Evolutionary conservation across 2,888 invertebrate species (phyloP).

Genomic region (Siphonodentalium dalli): DNA sequence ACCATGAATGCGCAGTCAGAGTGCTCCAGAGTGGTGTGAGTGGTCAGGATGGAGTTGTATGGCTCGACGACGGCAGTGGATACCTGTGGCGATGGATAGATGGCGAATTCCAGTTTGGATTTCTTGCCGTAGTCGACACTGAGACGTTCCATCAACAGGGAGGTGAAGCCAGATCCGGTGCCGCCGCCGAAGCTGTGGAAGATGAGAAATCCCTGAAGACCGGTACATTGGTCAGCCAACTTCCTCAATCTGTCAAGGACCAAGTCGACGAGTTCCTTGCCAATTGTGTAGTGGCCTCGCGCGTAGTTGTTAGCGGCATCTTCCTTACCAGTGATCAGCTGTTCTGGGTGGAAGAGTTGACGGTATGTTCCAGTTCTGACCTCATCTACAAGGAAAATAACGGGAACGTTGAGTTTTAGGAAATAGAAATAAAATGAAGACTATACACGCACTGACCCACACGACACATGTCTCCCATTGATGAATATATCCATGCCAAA

Average conservation of each 20-base stretch:
- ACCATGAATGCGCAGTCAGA: slow-evolving; percentile 81
- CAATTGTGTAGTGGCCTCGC: slow-evolving; percentile 95
- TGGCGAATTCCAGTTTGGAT: slow-evolving; percentile 71
- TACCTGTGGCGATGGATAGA: slow-evolving; percentile 88
- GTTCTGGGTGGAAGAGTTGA: slow-evolving; percentile 95
- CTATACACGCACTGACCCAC: no score
- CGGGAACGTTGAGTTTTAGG: no score
- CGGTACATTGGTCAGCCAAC: slow-evolving; percentile 59
- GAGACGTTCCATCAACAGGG: slow-evolving; percentile 53
- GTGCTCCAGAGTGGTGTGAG: slow-evolving; percentile 14
- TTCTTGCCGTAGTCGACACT: slow-evolving; percentile 51
- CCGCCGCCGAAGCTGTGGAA: slow-evolving; percentile 82
- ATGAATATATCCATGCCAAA: no score
- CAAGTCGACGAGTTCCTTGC: slow-evolving; percentile 77
- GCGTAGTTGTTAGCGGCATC: slow-evolving; percentile 98
- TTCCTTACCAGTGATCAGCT: slow-evolving; percentile 94
- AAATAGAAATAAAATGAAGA: no score
- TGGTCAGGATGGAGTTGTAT: slow-evolving; percentile 16
- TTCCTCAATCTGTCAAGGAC: slow-evolving; percentile 64
- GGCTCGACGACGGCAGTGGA: slow-evolving; percentile 14
- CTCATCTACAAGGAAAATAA: slow-evolving; percentile 58
- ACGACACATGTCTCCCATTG: no score
- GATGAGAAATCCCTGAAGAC: slow-evolving; percentile 67
- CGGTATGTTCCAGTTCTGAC: slow-evolving; percentile 73
- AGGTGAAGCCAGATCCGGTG: slow-evolving; percentile 52